Conservation (phyloP, 2,888 invertebrate genomes). For the Rhopalosiphum nymphaeae region DNA sequence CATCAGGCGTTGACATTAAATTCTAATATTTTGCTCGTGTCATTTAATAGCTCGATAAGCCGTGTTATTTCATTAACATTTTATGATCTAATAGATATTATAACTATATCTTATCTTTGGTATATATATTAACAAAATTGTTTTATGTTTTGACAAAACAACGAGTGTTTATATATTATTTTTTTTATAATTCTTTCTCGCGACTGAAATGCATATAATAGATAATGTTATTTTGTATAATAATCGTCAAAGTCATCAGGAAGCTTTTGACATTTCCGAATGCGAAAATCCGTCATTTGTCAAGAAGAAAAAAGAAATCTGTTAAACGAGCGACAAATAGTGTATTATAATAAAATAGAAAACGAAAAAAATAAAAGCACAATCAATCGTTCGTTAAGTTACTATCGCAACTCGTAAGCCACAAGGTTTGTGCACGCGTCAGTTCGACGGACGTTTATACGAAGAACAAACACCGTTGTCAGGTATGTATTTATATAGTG, state of each 20-base stretch:
- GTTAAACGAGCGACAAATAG: not conserved
- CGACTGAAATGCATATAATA: not conserved
- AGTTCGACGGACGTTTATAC: slow-evolving; percentile 7
- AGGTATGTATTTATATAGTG: not conserved
- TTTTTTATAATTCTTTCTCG: not conserved
- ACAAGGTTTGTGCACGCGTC: not conserved
- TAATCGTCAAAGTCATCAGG: not conserved
- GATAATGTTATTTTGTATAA: not conserved
- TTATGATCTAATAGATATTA: not conserved
- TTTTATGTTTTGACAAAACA: not conserved
- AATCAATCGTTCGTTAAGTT: not conserved
- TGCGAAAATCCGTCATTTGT: not conserved
- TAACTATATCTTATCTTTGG: no score
- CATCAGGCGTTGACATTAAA: not conserved
- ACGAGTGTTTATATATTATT: not conserved
- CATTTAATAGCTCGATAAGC: not conserved
- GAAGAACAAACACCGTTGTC: not conserved
- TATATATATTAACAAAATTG: not conserved
- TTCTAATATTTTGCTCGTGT: not conserved
- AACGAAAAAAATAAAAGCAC: not conserved
- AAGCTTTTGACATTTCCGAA: not conserved
- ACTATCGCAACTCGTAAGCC: not conserved
- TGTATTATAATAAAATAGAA: not conserved
- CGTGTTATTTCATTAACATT: not conserved
- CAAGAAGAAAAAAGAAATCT: not conserved